These are phyloP conservation scores for Protodeltote pygarga DNA, from an alignment of 2,888 invertebrate genomes.

Conservation along the genomic window DNA sequence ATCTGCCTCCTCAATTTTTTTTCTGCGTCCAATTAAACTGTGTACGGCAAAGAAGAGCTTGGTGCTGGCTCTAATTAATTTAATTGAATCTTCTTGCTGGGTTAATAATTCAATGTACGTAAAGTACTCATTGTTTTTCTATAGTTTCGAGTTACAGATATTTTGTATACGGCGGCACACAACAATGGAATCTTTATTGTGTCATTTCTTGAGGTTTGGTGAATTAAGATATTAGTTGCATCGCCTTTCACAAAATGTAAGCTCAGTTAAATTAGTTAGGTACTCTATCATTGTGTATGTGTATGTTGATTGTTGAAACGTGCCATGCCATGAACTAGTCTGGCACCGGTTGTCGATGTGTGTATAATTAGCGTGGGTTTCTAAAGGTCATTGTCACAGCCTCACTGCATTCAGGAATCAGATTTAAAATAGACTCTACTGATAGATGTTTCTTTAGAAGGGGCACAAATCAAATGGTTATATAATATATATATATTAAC, in stretches of 20 bases:
- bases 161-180: too few relatives aligned
- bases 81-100: constrained; percentile 27
- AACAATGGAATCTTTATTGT: too few relatives aligned
- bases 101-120: constrained; percentile 20
- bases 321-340: constrained; percentile 70
- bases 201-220: too few relatives aligned
- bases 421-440: constrained; percentile 71
- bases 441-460: too few relatives aligned
- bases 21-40: constrained; percentile 51
- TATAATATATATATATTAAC: too few relatives aligned
- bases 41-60: constrained; percentile 43
- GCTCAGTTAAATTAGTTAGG: constrained; percentile 52
- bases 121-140: constrained; percentile 10
- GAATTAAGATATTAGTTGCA: too few relatives aligned
- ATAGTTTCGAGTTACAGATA: neutral
- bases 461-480: too few relatives aligned
- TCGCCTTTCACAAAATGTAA: constrained; percentile 35
- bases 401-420: constrained; percentile 67
- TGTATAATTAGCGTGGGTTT: constrained; percentile 85
- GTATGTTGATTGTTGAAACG: constrained; percentile 66
- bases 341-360: constrained; percentile 68
- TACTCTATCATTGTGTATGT: constrained; percentile 49
- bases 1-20: constrained; percentile 58
- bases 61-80: constrained; percentile 37
- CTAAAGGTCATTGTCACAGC: constrained; percentile 85